These are phyloP conservation scores for Cottoperca gobio DNA, from an alignment of 2,797 vertebrate genomes.

Conservation along the genomic window DNA sequence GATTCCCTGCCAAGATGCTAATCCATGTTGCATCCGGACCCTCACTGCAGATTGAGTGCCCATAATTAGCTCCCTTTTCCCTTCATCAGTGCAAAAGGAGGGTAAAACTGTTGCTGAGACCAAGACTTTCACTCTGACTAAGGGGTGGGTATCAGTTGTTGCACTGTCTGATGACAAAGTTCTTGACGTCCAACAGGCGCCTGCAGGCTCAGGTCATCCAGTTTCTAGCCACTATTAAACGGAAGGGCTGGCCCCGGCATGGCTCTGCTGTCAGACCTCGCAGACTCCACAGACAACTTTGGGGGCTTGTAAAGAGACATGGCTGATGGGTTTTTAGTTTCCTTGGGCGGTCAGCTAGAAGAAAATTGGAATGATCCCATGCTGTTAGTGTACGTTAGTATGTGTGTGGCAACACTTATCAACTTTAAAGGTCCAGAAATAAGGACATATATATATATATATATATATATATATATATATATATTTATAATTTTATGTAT, in stretches of 20 bases:
- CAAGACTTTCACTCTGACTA: constrained; percentile 35
- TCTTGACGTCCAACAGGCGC: constrained; percentile 38
- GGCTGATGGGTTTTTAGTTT: constrained; percentile 59
- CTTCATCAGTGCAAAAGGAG: constrained; percentile 51
- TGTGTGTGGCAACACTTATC: not conserved
- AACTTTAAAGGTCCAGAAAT: constrained; percentile 27
- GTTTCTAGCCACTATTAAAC: constrained; percentile 60
- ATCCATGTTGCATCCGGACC: constrained; percentile 54
- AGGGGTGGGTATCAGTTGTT: constrained; percentile 28
- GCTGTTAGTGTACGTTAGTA: constrained; percentile 2
- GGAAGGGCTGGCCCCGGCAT: constrained; percentile 48
- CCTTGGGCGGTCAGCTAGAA: constrained; percentile 41
- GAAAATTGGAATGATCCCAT: constrained; percentile 51
- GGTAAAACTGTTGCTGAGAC: constrained; percentile 43
- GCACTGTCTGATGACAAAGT: constrained; percentile 42
- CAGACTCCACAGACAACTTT: constrained; percentile 45
- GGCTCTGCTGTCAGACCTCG: constrained; percentile 55
- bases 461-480: too few species aligned
- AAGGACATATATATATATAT: not conserved
- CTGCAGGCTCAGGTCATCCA: constrained; percentile 48
- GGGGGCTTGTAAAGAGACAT: constrained; percentile 53
- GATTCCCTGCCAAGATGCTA: constrained; percentile 58
- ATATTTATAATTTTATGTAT: not conserved
- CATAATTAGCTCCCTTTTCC: constrained; percentile 69
- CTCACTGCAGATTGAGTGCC: constrained; percentile 53